phyloP scores from a whole-genome alignment of 2,797 vertebrate genomes.

The Mus caroli region DNA sequence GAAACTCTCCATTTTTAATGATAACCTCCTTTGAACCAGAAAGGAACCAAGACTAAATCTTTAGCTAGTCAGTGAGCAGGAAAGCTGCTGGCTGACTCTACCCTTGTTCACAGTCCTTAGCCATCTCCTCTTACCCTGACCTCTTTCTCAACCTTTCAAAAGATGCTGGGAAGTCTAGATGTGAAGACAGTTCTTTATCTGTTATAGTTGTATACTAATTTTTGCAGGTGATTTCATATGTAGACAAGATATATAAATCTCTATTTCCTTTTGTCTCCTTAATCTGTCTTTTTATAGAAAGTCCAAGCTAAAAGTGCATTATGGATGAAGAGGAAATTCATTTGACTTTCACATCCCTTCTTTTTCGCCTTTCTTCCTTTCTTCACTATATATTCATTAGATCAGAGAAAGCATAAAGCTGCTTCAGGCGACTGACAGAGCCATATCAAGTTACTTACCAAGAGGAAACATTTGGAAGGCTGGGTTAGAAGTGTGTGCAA shows the following conservation, averaged over 20 bases:
- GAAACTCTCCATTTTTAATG: background rate
- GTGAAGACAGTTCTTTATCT: background rate
- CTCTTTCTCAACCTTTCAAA: background rate
- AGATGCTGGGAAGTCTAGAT: background rate
- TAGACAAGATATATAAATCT: background rate
- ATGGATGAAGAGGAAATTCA: background rate
- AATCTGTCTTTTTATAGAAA: background rate
- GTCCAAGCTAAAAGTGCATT: background rate
- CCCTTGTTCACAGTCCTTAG: background rate
- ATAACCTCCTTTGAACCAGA: background rate
- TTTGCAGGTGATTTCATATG: background rate
- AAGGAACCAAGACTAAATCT: background rate
- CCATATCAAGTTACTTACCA: conserved; percentile 6
- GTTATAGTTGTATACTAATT: background rate
- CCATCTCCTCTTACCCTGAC: background rate
- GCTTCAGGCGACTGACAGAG: conserved; percentile 33
- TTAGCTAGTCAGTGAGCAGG: too few species aligned
- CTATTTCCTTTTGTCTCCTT: background rate
- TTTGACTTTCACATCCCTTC: background rate
- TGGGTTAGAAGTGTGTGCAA: background rate
- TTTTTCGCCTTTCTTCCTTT: background rate
- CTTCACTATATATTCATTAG: background rate
- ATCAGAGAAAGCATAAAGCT: conserved; percentile 46
- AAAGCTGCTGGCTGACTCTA: background rate
- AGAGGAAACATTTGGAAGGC: conserved; percentile 4